Base-by-base conservation (phyloP, 1,140 invertebrate species). In the Telenomus remus region DNA sequence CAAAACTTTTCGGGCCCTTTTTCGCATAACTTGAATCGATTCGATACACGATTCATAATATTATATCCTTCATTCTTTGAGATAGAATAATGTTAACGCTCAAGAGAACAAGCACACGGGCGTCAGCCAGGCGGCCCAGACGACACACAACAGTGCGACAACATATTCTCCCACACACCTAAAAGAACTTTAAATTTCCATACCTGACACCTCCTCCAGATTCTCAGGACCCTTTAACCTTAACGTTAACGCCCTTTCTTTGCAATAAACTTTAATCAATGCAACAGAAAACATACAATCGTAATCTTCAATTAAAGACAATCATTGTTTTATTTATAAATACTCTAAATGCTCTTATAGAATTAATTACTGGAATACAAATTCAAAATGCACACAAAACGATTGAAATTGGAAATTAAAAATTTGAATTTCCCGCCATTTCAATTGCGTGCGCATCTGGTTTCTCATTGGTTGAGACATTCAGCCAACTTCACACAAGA, bases 141-240 rank as follows among this genome's bases (percentile, higher is more conserved):
- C 69, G 80, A 61, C 63, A 60, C 59, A 57, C 12, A 50, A 49
- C 49, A 49, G 65, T 66, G 59, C 68, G 76, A 81, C 76, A 57
- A 74, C 68, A 76, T 50, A 76, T 55, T 77, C 79, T 73, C 78
- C 71, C 80, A 83, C 74, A 76, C 80, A 82, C 77, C 79, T 76
- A 81, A 78, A 77, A 80, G 80, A 76, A 74, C 81, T 76, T 83
- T 82, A 78, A 81, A 84, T 83, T 82, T 83, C 83, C 83, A 84
- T 84, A 84, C 80, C 61, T 79, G 78, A 71, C 80, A 73, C 79
- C 76, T 80, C 81, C 80, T 78, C 74, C 54, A 37, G 75, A 80
- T 81, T 75, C 78, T 56, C 74, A 76, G 78, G 73, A 74, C 79
- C 76, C 80, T 83, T 80, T 79, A 73, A 78, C 74, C 57, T 75